Evolutionary conservation across 1,140 invertebrate genomes (phyloP), one percentile per base, ranked within the genome.

Genomic region (Probaryconus sp.): DNA sequence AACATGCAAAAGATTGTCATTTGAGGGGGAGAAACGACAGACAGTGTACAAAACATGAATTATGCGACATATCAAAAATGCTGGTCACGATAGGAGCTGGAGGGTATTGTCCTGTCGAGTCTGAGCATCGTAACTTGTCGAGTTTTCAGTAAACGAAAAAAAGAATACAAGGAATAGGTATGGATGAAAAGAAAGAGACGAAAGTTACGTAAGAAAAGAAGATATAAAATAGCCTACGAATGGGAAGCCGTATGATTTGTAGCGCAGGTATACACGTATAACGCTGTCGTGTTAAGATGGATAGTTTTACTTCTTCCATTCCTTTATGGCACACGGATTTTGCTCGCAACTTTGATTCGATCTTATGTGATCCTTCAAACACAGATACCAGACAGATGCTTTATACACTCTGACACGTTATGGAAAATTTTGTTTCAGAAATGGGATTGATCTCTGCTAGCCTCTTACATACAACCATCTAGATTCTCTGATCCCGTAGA

Each of bases 31-130:
- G n/a, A n/a, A n/a, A n/a, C 1, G 20, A 0, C n/a, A 26, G 7
- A 24, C 20, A 21, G 33, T 13, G 24, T 38, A 43, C 11, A 11
- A 51, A 42, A 28, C 30, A 71, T 77, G 73, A 81, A 81, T 82
- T 81, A 79, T 79, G 68, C 68, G 64, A 60, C 40, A 50, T 76
- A 79, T 82, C 79, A 55, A 78, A 81, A 78, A 81, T 79, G 79
- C 79, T 56, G 73, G 64, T 79, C 80, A 79, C 77, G 77, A 58
- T 67, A 51, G 14, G 18, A 78, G 71, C 60, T 70, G 30, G 20
- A 72, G 31, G 73, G 68, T 72, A 80, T 80, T 78, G 79, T 80
- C 78, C 78, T 47, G 68, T 45, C 76, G 47, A 55, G 43, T 60
- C 50, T 70, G 45, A 21, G 21, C 30, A 35, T 61, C 37, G 42